Base-by-base conservation (phyloP, 2,113 vertebrate species). In the Hyla sarda region DNA sequence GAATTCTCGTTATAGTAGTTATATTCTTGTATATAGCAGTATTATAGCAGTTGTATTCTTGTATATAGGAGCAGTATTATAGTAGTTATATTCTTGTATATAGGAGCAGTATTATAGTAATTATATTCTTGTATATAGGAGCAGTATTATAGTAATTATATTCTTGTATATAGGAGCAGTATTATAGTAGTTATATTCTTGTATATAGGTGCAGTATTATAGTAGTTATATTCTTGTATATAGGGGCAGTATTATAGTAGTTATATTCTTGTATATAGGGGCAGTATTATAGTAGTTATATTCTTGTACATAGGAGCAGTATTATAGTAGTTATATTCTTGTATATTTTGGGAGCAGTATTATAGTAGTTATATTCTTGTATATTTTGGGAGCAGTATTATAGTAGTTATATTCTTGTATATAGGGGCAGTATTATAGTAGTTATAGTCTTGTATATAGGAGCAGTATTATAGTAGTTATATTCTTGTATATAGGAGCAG, bases 101-200 rank as follows among this genome's bases (percentile, higher is more conserved):
- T 41, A 41, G 41, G 41, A 8, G 41, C n/a, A n/a, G 41, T 8
- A 41, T 3, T 41, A 41, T 41, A 5, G 41, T 41, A 41, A 8
- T n/a, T n/a, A n/a, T n/a, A n/a, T n/a, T n/a, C n/a, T n/a, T n/a
- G 41, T 41, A 41, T 8, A 41, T 41, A 41, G 41, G 41, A 41
- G 41, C 41, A 41, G 41, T 41, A 41, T 2, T 62, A 62, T n/a
- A n/a, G n/a, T n/a, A 37, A 32, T 71, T 71, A 71, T 71, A 71
- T 71, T 37, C 32, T 71, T 71, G 32, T 71, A 71, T 13, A 71
- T 67, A 32, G 62, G n/a, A 19, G 67, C 32, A 71, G 67, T 71
- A 71, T 71, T 71, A 71, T 71, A 71, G 67, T 71, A 71, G 67
- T 71, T 71, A 71, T 71, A 41, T 69, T 69, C 28, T 34, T 67